Evolutionary conservation across 2,113 vertebrate genomes (phyloP).

Genomic region (Tupaia tana): DNA sequence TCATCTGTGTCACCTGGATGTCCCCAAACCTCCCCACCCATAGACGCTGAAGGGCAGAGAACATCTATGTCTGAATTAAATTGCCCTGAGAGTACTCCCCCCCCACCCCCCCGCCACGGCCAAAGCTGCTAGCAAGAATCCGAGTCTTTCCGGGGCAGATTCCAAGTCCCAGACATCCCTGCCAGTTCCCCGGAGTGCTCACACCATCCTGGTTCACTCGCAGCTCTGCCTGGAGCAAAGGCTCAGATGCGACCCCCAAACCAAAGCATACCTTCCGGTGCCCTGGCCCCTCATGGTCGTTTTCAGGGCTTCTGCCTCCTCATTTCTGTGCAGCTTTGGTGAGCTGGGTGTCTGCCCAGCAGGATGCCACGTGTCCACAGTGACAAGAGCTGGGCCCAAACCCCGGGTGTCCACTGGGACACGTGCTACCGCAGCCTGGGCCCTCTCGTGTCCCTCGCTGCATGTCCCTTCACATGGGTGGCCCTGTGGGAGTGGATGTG

Average conservation of each 20-base stretch:
- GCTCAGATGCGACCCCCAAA: background rate
- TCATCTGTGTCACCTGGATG: background rate
- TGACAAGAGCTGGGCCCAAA: background rate
- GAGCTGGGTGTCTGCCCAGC: background rate
- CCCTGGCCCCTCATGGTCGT: background rate
- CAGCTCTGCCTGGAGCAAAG: background rate
- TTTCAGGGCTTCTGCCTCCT: background rate
- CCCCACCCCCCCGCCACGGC: no score
- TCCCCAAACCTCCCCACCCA: background rate
- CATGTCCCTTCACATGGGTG: background rate
- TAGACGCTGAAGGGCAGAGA: background rate
- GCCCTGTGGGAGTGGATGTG: background rate
- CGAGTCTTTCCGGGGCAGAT: background rate
- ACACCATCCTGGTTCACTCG: fast-evolving
- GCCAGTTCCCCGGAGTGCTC: background rate
- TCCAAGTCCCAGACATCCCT: no score
- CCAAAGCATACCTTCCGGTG: background rate
- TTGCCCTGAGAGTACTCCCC: background rate
- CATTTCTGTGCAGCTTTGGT: background rate
- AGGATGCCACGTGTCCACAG: background rate
- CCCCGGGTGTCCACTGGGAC: background rate
- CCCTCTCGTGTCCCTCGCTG: background rate
- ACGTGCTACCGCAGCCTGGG: background rate
- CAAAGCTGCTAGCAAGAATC: background rate
- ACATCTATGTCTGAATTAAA: background rate